Evolutionary conservation across 2,888 invertebrate genomes (phyloP).

Genomic region (Plusia festucae): DNA sequence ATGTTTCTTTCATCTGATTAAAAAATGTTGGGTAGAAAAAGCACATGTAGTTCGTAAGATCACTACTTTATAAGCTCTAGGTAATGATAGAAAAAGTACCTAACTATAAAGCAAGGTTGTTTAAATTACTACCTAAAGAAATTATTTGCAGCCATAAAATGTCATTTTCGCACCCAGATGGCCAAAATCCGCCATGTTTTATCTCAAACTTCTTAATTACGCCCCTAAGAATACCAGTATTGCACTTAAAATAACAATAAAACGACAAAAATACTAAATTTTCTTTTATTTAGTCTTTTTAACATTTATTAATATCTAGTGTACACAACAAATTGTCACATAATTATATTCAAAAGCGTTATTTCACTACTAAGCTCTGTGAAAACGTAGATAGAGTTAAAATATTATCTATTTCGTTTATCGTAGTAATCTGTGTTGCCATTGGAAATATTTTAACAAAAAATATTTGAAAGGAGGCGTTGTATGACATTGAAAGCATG

Average conservation of each 20-base stretch:
- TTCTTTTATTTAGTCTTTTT: constrained; percentile 39
- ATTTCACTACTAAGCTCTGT: constrained; percentile 27
- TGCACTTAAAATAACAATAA: constrained; percentile 41
- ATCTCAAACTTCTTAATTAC: not conserved
- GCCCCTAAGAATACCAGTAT: constrained; percentile 40
- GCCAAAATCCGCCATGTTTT: too few relatives aligned
- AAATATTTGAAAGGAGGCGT: not conserved
- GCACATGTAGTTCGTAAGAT: too few relatives aligned
- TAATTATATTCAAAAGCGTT: constrained; percentile 34
- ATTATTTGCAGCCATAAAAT: too few relatives aligned
- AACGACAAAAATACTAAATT: constrained; percentile 36
- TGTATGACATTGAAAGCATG: not conserved
- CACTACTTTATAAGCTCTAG: too few relatives aligned
- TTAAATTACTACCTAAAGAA: too few relatives aligned
- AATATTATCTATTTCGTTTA: constrained; percentile 20
- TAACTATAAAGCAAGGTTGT: too few relatives aligned
- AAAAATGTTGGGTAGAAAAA: too few relatives aligned
- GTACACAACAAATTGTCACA: constrained; percentile 31
- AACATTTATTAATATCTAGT: constrained; percentile 41
- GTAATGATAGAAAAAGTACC: too few relatives aligned
- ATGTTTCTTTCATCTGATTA: too few relatives aligned
- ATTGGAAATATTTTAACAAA: not conserved
- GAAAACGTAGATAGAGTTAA: not conserved
- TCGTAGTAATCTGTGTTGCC: constrained; percentile 1
- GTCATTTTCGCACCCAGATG: too few relatives aligned